These are phyloP conservation scores for Panagrolaimus sp. DNA, from an alignment of 1,140 invertebrate species.

Conservation along the genomic window DNA sequence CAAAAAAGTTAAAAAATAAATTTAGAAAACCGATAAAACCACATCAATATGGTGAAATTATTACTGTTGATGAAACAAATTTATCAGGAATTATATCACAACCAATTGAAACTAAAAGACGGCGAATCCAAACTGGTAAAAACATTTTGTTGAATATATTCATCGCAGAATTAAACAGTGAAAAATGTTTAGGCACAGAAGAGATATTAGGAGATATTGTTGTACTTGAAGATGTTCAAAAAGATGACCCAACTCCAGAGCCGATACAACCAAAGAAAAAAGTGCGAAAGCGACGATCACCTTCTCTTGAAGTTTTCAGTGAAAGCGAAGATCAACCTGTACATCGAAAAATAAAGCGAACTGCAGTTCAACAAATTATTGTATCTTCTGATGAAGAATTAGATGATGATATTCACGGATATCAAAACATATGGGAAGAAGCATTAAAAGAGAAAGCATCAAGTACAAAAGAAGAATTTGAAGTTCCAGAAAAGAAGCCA, in stretches of 20 bases:
- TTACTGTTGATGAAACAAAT: not conserved
- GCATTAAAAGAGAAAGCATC: not conserved
- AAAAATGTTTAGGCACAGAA: not conserved
- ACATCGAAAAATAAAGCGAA: not conserved
- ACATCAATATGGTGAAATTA: not conserved
- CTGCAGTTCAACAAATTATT: not conserved
- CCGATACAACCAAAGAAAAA: not conserved
- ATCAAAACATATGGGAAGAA: not conserved
- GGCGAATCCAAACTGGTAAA: not conserved
- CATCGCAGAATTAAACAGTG: no score
- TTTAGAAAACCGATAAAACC: not conserved
- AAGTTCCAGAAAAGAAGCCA: not conserved
- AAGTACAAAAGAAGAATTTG: not conserved
- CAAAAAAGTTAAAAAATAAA: not conserved
- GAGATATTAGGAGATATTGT: not conserved
- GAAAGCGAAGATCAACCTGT: not conserved
- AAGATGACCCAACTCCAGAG: not conserved
- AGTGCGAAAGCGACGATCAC: not conserved
- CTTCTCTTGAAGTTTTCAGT: no score
- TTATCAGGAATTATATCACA: not conserved
- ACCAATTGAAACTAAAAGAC: not conserved
- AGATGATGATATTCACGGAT: not conserved
- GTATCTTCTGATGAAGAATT: not conserved
- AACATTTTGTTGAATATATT: not conserved
- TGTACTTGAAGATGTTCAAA: not conserved